Evolutionary conservation across 2,797 vertebrate species (phyloP).

Genomic region (Erithacus rubecula): DNA sequence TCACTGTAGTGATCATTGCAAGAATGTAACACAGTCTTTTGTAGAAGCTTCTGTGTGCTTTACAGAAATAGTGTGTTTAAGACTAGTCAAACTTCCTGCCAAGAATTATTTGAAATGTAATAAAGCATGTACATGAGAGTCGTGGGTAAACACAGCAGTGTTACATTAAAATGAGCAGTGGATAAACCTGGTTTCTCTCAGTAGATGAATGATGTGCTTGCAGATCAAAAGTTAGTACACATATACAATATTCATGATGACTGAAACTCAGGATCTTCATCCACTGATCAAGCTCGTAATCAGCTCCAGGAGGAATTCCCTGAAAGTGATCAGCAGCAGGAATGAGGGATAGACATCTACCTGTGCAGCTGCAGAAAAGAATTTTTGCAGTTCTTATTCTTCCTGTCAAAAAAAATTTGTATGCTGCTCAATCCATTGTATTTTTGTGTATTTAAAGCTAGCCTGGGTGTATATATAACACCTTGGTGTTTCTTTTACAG

Average conservation of each 20-base stretch:
- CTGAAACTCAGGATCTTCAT: background rate
- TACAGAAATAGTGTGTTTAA: background rate
- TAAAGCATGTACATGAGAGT: background rate
- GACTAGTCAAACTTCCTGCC: background rate
- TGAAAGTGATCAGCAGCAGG: background rate
- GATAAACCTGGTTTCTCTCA: background rate
- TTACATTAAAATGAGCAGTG: background rate
- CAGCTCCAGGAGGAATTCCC: background rate
- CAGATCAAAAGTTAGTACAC: background rate
- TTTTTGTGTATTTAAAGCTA: background rate
- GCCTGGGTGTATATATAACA: background rate
- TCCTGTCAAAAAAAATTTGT: background rate
- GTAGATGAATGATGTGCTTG: background rate
- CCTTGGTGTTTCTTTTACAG: background rate
- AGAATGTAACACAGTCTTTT: slow-evolving; percentile 3
- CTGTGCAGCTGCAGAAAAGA: background rate
- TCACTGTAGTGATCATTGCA: background rate
- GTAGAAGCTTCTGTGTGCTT: background rate
- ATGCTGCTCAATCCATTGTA: background rate
- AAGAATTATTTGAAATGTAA: background rate
- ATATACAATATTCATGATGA: background rate
- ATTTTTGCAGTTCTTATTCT: background rate
- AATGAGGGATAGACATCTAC: background rate
- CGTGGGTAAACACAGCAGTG: background rate
- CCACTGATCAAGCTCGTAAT: background rate